Conservation (phyloP, 2,113 vertebrate genomes). For the Ophthalmolycus amberensis region DNA sequence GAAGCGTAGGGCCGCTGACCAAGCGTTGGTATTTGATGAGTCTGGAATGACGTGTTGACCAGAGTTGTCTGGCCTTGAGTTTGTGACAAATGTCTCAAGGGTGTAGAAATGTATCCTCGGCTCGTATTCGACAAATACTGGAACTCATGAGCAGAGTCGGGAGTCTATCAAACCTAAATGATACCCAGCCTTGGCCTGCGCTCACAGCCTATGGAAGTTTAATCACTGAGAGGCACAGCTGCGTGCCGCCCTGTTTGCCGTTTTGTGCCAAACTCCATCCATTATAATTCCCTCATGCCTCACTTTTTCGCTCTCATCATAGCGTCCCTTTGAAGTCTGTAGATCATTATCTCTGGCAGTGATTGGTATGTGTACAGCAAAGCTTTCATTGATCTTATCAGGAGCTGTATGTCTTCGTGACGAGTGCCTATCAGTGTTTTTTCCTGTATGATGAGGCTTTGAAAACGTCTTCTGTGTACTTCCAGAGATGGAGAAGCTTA, state of each 20-base stretch:
- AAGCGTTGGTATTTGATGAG: not conserved
- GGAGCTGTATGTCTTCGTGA: slow-evolving; percentile 38
- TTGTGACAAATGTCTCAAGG: not conserved
- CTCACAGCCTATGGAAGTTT: not conserved
- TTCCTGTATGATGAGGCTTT: slow-evolving; percentile 52
- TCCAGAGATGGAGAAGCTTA: slow-evolving; percentile 38
- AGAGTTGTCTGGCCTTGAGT: not conserved
- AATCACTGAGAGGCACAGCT: slow-evolving; percentile 16
- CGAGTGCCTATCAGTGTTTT: slow-evolving; percentile 44
- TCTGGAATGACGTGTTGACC: too few species aligned
- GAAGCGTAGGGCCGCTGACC: too few species aligned
- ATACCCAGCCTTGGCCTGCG: not conserved
- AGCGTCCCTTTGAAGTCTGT: slow-evolving; percentile 42
- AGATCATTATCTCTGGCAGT: slow-evolving; percentile 28
- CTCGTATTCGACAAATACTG: not conserved
- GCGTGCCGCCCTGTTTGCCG: slow-evolving; percentile 5
- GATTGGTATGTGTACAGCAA: slow-evolving; percentile 39
- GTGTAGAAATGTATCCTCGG: not conserved
- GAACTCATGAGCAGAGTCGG: not conserved
- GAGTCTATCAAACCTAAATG: slow-evolving; percentile 6
- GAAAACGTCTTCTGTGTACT: slow-evolving; percentile 47
- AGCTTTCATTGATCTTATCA: slow-evolving; percentile 46
- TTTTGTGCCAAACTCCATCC: slow-evolving; percentile 30
- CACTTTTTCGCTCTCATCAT: slow-evolving; percentile 19
- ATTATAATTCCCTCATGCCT: slow-evolving; percentile 12